phyloP scores from a whole-genome alignment of 2,797 vertebrate genomes.

The Melopsittacus undulatus region DNA sequence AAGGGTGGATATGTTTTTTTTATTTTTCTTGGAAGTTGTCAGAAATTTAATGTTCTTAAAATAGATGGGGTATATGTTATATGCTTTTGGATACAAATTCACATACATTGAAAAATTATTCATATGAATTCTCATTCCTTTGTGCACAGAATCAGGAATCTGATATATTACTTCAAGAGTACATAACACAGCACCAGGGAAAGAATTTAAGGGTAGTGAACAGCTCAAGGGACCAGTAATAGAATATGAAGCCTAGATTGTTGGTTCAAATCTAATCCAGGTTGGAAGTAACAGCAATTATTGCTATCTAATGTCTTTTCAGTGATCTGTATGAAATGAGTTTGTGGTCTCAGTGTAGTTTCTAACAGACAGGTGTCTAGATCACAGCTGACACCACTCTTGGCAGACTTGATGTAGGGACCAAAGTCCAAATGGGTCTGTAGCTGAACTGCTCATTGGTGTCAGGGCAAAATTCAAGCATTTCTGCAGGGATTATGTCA shows the following conservation, averaged over 20 bases:
- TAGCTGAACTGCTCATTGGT: neutral
- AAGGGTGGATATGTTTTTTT: neutral
- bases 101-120: neutral
- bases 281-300: constrained; percentile 54
- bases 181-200: neutral
- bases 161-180: constrained; percentile 10
- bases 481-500: neutral
- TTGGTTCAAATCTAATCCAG: constrained; percentile 60
- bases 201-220: constrained; percentile 2
- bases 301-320: constrained; percentile 50
- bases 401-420: neutral
- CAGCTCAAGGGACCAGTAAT: constrained; percentile 45
- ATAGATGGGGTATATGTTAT: neutral
- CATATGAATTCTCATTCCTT: neutral
- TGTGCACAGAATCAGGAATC: constrained; percentile 8
- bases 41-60: neutral
- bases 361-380: constrained; percentile 26
- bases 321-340: constrained; percentile 57
- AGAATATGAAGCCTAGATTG: constrained; percentile 47
- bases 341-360: constrained; percentile 33
- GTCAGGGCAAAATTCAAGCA: neutral
- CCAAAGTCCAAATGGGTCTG: neutral
- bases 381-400: constrained; percentile 8
- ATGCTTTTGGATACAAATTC: neutral
- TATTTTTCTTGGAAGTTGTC: neutral